These are phyloP conservation scores for Cirrhinus molitorella DNA, from an alignment of 2,797 vertebrate genomes.

Conservation along the genomic window DNA sequence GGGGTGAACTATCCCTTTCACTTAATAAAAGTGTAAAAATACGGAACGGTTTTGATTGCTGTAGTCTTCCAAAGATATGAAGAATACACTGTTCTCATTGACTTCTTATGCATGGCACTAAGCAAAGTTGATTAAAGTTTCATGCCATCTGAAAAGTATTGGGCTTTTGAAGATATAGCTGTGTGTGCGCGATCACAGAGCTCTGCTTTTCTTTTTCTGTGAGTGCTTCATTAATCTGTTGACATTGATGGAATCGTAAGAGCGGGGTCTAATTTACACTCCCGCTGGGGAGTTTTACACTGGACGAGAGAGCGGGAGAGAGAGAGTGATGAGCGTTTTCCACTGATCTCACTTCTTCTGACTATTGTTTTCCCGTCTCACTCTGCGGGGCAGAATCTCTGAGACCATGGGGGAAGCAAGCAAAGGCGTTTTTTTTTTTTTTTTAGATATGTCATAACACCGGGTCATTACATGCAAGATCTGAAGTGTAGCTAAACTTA, in stretches of 20 bases:
- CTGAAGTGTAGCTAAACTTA: background rate
- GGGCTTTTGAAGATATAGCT: slow-evolving; percentile 17
- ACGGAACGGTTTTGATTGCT: background rate
- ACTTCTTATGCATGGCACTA: slow-evolving; percentile 17
- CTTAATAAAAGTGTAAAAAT: background rate
- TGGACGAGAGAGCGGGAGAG: background rate
- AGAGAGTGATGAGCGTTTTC: background rate
- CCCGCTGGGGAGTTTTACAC: slow-evolving; percentile 21
- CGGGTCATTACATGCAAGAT: slow-evolving; percentile 7
- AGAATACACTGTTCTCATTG: background rate
- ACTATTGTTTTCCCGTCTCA: slow-evolving; percentile 9
- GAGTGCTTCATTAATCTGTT: slow-evolving; percentile 37
- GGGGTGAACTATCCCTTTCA: background rate
- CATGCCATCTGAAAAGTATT: slow-evolving; percentile 22
- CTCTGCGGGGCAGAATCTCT: background rate
- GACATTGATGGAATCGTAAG: slow-evolving; percentile 35
- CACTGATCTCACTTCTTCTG: slow-evolving; percentile 16
- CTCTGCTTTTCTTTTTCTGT: slow-evolving; percentile 29
- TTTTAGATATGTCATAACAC: slow-evolving; percentile 1
- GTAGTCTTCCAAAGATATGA: background rate
- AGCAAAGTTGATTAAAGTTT: slow-evolving; percentile 34
- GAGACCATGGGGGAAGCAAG: background rate
- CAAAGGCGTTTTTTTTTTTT: background rate
- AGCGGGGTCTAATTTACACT: slow-evolving; percentile 27
- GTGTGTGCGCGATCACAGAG: background rate